Evolutionary conservation across 2,888 invertebrate species (phyloP), one percentile per base, ranked within the genome.

Genomic region (Hirtodrosophila alboralis): DNA sequence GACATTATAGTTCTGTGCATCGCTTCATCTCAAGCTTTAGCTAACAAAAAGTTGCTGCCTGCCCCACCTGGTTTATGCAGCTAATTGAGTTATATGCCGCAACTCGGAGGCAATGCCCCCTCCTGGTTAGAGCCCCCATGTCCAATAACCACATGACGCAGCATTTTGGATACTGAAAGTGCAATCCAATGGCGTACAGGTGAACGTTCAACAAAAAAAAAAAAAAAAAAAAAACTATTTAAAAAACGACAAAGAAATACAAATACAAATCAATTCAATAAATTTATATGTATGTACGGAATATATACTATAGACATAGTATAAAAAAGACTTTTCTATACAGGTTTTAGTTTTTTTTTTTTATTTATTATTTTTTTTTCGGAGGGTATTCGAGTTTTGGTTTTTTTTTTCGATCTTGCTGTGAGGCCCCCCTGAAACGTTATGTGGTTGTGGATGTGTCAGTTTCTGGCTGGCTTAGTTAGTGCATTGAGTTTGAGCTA

Each of bases 191-290:
- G 44, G 23, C 30, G 45, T 48, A 54, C 68, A 70, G 73, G 68
- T 73, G 69, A 72, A 54, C 41, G 48, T 18, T 41, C 66, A 38
- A 16, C 40, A 5, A 18, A 26, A 3, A 26, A 12, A 30, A 18
- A 33, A 27, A 21, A 18, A 7, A 33, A 10, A 9, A 10, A 40
- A 48, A 31, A 53, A 38, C 57, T 48, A 60, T 73, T 69, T 52
- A 38, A 49, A n/a, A 56, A 52, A 44, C 60, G 27, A 67, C 40
- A 43, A 45, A 53, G 67, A 65, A 72, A 67, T 49, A 74, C 69
- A 75, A 79, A 67, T 56, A 65, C 71, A 67, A 77, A 72, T 72
- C 84, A 76, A 84, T 84, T 72, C 84, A 80, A 80, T 76, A 80
- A 84, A 84, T 62, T 52, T 41, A 48, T 51, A 47, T 43, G 36